Conservation (phyloP, 2,113 vertebrate genomes). For the Cololabis saira region DNA sequence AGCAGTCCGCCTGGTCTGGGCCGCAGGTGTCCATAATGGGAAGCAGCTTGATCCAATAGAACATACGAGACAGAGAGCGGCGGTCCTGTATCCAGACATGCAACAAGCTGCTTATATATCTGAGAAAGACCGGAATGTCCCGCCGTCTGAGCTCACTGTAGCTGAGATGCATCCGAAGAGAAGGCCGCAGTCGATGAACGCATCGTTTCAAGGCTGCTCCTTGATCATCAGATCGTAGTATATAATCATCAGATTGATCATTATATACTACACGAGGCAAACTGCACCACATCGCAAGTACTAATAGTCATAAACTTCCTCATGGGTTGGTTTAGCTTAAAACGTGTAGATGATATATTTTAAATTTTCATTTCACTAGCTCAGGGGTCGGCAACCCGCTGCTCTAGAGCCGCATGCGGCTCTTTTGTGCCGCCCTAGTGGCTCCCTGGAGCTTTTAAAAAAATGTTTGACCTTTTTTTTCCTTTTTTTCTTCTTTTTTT, state of each 20-base stretch:
- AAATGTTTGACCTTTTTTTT: no score
- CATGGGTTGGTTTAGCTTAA: no score
- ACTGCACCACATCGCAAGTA: neutral
- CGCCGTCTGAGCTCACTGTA: constrained; percentile 80
- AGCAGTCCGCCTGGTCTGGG: constrained; percentile 47
- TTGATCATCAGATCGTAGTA: no score
- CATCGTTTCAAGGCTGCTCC: constrained; percentile 6
- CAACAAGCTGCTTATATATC: constrained; percentile 63
- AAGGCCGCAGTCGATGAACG: constrained; percentile 60
- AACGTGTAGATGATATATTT: no score
- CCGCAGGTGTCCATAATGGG: constrained; percentile 80
- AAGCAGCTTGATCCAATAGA: constrained; percentile 72
- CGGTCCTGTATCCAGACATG: constrained; percentile 78
- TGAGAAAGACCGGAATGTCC: constrained; percentile 85
- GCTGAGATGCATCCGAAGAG: constrained; percentile 64
- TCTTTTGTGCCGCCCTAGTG: no score
- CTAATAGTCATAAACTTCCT: no score
- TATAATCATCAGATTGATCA: no score
- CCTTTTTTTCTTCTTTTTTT: no score
- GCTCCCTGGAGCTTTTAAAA: no score
- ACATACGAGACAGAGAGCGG: constrained; percentile 39
- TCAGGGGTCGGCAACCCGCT: no score
- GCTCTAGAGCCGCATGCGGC: no score
- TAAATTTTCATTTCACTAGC: no score
- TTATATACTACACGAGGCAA: neutral